These are phyloP conservation scores for Amblyjoppa proteus DNA, from an alignment of 2,888 invertebrate species.

Conservation along the genomic window DNA sequence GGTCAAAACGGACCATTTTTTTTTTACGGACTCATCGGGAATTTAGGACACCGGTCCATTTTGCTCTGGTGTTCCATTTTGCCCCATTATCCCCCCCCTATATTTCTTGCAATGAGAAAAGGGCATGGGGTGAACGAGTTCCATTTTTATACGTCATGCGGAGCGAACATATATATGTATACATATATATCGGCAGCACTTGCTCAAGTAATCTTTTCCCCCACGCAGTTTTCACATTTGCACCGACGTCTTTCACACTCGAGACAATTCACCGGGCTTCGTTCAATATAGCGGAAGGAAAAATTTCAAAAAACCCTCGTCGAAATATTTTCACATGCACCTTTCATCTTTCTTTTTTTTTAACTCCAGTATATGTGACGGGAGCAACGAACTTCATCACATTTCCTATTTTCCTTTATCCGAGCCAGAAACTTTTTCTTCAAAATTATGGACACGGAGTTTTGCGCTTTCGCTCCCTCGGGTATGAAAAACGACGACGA, in stretches of 20 bases:
- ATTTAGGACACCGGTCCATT: too few species aligned
- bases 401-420: conserved; percentile 21
- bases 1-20: too few species aligned
- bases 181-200: neutral
- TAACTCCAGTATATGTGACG: conserved; percentile 18
- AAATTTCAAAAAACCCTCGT: conserved; percentile 57
- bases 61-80: too few species aligned
- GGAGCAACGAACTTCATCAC: conserved; percentile 39
- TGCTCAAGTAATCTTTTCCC: conserved; percentile 37
- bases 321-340: conserved; percentile 34
- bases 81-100: too few species aligned
- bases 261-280: conserved; percentile 26
- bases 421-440: conserved; percentile 36
- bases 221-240: conserved; percentile 29
- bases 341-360: conserved; percentile 29
- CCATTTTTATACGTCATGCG: too few species aligned
- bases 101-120: too few species aligned
- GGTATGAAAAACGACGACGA: conserved; percentile 41
- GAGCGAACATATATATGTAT: too few species aligned
- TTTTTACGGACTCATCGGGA: too few species aligned
- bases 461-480: conserved; percentile 1
- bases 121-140: too few species aligned
- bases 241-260: neutral
- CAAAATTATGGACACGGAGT: conserved; percentile 56
- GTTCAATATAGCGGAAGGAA: conserved; percentile 48